A percentile compares a stretch with the other conserved stretches of the same genome.
Evolutionary conservation across 2,888 invertebrate genomes (phyloP).

Genomic region (Bugula neritina): DNA sequence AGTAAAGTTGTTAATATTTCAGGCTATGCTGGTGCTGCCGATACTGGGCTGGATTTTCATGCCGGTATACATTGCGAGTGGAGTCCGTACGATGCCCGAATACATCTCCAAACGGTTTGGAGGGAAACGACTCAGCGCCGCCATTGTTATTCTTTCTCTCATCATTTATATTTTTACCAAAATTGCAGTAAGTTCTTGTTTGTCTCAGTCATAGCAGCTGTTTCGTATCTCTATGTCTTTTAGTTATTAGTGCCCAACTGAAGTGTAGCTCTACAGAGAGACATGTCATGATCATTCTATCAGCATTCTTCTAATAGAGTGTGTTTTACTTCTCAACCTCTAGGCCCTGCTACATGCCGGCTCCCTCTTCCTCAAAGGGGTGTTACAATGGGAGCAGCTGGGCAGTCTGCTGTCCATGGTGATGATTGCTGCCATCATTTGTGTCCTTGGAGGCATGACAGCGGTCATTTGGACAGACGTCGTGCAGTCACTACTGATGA

Average conservation of each 20-base stretch:
- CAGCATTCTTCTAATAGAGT: too few species aligned
- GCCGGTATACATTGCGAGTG: not conserved
- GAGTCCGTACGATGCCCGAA: not conserved
- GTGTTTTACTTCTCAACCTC: too few species aligned
- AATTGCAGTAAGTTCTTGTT: not conserved
- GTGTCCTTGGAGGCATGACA: not conserved
- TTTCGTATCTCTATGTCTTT: too few species aligned
- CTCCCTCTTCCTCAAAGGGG: not conserved
- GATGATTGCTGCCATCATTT: not conserved
- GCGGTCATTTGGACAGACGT: not conserved
- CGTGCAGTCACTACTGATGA: not conserved
- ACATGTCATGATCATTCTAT: too few species aligned
- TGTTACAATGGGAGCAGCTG: not conserved
- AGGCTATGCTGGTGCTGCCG: not conserved
- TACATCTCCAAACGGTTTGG: not conserved
- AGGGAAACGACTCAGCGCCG: not conserved
- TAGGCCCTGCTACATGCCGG: slow-evolving; percentile 2
- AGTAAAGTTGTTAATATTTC: too few species aligned
- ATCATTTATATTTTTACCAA: not conserved
- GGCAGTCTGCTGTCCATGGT: not conserved
- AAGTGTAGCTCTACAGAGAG: too few species aligned
- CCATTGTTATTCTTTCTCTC: not conserved
- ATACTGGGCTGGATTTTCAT: slow-evolving; percentile 8
- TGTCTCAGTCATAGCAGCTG: not conserved
- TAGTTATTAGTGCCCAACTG: too few species aligned